Percentiles rank a stretch among this genome's conserved stretches.
Conservation (phyloP, 2,888 invertebrate genomes). For the Dysmachus trigonus region DNA sequence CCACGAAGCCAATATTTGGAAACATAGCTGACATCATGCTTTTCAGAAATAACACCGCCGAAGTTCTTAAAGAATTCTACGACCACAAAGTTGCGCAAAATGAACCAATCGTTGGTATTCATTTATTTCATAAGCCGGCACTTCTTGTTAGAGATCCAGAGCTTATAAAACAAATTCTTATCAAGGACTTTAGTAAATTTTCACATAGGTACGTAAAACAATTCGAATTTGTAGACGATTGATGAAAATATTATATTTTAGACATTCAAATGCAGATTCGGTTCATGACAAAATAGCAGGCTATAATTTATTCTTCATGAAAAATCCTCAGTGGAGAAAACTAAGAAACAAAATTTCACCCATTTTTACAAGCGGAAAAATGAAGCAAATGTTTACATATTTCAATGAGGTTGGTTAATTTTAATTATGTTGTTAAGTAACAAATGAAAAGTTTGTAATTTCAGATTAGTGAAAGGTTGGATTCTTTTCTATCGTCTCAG, state of each 20-base stretch:
- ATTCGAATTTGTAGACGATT: neutral
- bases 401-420: conserved; percentile 32
- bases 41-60: conserved; percentile 56
- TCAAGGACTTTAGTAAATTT: conserved; percentile 65
- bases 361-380: conserved; percentile 59
- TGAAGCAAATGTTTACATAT: conserved; percentile 56
- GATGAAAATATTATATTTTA: conserved; percentile 35
- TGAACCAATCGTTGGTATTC: conserved; percentile 60
- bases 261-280: conserved; percentile 58
- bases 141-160: conserved; percentile 64
- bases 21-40: conserved; percentile 60
- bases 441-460: neutral
- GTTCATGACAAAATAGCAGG: conserved; percentile 63
- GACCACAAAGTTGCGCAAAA: conserved; percentile 55
- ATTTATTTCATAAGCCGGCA: conserved; percentile 64
- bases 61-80: conserved; percentile 62
- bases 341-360: conserved; percentile 65
- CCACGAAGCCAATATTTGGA: conserved; percentile 63
- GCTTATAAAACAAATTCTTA: conserved; percentile 64
- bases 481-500: conserved; percentile 55
- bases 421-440: neutral
- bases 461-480: conserved; percentile 58
- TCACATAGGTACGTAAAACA: conserved; percentile 57
- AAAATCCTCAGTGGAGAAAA: conserved; percentile 65
- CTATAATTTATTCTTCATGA: conserved; percentile 64